A percentile compares a stretch with the other conserved stretches of the same genome.
These are phyloP conservation scores for Spatulosminthurus flaviceps DNA, from an alignment of 2,888 invertebrate genomes.

Conservation along the genomic window DNA sequence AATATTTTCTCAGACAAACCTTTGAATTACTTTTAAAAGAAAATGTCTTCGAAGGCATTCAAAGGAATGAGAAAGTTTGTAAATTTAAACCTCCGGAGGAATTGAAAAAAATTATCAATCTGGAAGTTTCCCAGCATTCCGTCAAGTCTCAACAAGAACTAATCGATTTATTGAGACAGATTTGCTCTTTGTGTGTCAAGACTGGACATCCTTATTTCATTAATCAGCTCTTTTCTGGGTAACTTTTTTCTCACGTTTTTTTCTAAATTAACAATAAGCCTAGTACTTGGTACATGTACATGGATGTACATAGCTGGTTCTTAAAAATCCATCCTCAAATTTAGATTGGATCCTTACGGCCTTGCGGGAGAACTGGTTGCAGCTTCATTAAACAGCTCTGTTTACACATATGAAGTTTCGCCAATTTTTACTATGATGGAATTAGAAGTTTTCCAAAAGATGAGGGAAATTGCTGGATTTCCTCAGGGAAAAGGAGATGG, in stretches of 20 bases:
- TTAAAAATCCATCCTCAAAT: not conserved
- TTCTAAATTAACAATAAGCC: too few relatives aligned
- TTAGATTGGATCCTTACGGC: conserved; percentile 80
- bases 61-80: conserved; percentile 77
- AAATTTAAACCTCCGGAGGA: conserved; percentile 83
- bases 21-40: conserved; percentile 78
- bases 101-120: conserved; percentile 72
- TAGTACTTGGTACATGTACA: too few relatives aligned
- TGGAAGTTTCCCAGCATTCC: conserved; percentile 72
- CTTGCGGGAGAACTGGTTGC: conserved; percentile 85
- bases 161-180: conserved; percentile 71
- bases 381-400: conserved; percentile 85
- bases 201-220: conserved; percentile 90
- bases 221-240: conserved; percentile 85
- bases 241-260: conserved; percentile 16
- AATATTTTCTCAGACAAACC: conserved; percentile 76
- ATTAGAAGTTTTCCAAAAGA: conserved; percentile 79
- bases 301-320: too few relatives aligned
- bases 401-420: conserved; percentile 89
- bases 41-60: conserved; percentile 79
- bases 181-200: conserved; percentile 75
- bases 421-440: conserved; percentile 90
- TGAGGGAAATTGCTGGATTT: conserved; percentile 82
- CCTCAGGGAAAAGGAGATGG: conserved; percentile 80
- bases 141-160: conserved; percentile 74